Percentiles rank a stretch among this genome's conserved stretches.
phyloP scores from a whole-genome alignment of 2,888 invertebrate genomes.

The Pandemis cinnamomeana region DNA sequence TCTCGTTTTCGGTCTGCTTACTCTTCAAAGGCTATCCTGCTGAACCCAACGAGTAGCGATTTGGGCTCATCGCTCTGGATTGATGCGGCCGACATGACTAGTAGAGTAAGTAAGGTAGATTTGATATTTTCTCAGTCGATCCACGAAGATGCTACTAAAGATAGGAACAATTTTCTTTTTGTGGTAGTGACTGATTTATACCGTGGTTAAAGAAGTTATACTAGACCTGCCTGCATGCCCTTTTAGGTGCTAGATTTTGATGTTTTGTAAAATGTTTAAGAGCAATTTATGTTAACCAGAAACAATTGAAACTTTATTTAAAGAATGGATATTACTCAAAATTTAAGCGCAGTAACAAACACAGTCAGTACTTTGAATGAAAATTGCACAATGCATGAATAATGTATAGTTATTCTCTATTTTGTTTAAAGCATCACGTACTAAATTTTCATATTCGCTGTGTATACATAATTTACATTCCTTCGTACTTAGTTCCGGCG shows the following conservation, averaged over 20 bases:
- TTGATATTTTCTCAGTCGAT: background rate
- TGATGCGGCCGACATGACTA: too few species aligned
- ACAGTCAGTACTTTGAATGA: background rate
- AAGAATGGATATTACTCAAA: background rate
- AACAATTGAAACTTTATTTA: background rate
- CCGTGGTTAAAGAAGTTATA: too few species aligned
- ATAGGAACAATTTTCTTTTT: background rate
- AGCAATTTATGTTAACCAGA: too few species aligned
- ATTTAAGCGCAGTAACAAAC: background rate
- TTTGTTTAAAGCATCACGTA: conserved; percentile 3
- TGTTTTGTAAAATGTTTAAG: too few species aligned
- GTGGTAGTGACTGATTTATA: too few species aligned
- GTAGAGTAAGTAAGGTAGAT: too few species aligned
- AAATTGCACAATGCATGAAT: background rate
- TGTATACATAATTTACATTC: conserved; percentile 9
- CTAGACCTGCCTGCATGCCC: too few species aligned
- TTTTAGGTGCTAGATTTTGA: too few species aligned
- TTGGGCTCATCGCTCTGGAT: too few species aligned
- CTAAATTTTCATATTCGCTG: conserved; percentile 7
- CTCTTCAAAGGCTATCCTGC: too few species aligned
- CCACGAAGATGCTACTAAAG: background rate
- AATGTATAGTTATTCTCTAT: background rate
- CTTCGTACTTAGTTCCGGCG: conserved; percentile 16
- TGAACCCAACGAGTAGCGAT: too few species aligned
- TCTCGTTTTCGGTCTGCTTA: too few species aligned